Evolutionary conservation across 1,140 invertebrate genomes (phyloP), one percentile per base, ranked within the genome.

Genomic region (Drosophila serrata): DNA sequence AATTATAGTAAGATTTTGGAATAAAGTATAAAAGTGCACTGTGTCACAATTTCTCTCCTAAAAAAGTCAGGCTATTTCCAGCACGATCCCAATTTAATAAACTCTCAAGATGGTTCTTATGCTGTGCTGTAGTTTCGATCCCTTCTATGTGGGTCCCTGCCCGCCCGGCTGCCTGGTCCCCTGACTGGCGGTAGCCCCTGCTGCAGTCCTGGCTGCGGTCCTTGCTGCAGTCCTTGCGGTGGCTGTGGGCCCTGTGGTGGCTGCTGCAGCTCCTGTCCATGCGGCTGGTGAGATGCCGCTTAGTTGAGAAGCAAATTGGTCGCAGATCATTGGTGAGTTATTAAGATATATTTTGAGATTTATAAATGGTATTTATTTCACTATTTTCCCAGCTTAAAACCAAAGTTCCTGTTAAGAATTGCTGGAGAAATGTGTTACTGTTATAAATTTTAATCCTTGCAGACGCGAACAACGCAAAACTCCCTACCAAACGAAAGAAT

Each of bases 71-170:
- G 15, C 12, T 19, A 2, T 31, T 67, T 2, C 7, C 17, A 31
- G 5, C 19, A 6, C 42, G 19, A 3, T 45, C 12, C 3, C 6
- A 45, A 45, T 1, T 22, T 7, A 4, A 9, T 24, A 74, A 51
- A 3, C 33, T 17, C 45, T 48, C 48, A 76, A 76, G 3, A 77
- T 76, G 62, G 45, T 53, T 35, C 11, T 42, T 17, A 73, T 73
- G 51, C 19, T 55, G 13, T 67, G 49, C 29, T 80, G 69, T 43
- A 68, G n/a, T 4, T 80, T 80, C 24, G 12, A 80, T 43, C 77
- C 78, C 19, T 80, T 75, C 58, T 80, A 80, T 7, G 13, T 79
- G 5, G 77, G 77, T 6, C 77, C 77, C 49, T 80, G 77, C 45
- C 77, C 76, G 0, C 76, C 76, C 4, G 76, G 76, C 27, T 65